Evolutionary conservation across 2,888 invertebrate genomes (phyloP), one percentile per base, ranked within the genome.

Genomic region (Eledone cirrhosa): DNA sequence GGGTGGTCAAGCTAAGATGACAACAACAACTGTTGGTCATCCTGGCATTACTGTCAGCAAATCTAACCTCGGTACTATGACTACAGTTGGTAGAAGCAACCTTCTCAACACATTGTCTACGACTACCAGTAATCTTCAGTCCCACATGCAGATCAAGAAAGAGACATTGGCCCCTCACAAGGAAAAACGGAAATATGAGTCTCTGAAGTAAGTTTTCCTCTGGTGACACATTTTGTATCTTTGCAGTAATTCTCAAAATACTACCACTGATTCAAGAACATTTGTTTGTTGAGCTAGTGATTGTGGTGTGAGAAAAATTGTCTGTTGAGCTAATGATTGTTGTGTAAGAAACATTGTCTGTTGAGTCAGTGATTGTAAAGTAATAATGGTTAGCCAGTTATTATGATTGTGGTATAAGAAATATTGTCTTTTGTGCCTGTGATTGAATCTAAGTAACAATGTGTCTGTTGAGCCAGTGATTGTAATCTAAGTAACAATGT

Each of bases 71-170:
- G 65, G 33, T 29, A 76, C 81, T 78, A 48, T 65, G 80, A 48
- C 79, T 31, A 72, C 72, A 5, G 29, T n/a, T 33, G 72, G 72
- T 5, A 72, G 41, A 22, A 31, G 48, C 11, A 76, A 76, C 47
- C 48, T 76, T n/a, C 48, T 48, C 29, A 76, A 76, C 29, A 77
- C 79, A 11, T 47, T 88, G 63, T 79, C 82, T 7, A 78, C 80
- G 91, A 14, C 90, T 90, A 63, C 92, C 90, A 92, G 16, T 87
- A 92, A 83, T 72, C 80, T 83, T 63, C 84, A 84, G 59, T 74
- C 80, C 27, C 75, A 81, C 31, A 78, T 83, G 24, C 80, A 41
- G 19, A 29, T n/a, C 24, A 77, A 76, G 53, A 75, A 79, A 29
- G 74, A 59, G 47, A 24, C 41, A 29, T 19, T 48, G 19, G 41